Evolutionary conservation across 2,113 vertebrate genomes (phyloP), one percentile per base, ranked within the genome.

Genomic region (Litocranius walleri): DNA sequence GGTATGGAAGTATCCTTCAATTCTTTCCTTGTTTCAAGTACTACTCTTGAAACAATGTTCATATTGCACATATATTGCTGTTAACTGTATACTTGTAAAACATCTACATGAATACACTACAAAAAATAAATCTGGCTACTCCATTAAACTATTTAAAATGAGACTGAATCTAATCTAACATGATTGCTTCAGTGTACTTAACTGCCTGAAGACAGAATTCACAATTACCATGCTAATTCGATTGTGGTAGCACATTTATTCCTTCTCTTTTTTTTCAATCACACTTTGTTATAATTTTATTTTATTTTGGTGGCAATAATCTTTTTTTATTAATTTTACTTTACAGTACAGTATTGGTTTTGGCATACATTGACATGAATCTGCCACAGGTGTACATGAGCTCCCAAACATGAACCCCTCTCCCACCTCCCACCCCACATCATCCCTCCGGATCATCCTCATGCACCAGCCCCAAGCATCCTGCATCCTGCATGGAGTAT

Each of bases 21-120:
- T 45, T 82, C 83, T 88, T 86, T 54, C 17, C 88, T 59, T 91
- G 27, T 92, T 95, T 89, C 48, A 93, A 97, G 43, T 19, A 45
- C 21, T 89, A 94, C 80, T 61, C n/a, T 54, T 82, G 43, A 93
- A 87, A 95, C 16, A 50, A 33, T 74, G 14, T n/a, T 90, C 90
- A 84, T 94, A 71, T 25, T 67, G 43, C 43, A 89, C 45, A 77
- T 29, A 89, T 64, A 84, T 10, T 93, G 36, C 56, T 90, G 29
- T 93, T 90, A 52, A 52, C 48, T 87, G 40, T 62, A 43, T 62
- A 94, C 10, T 80, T 94, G 3, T 54, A 92, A 92, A 97, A 94
- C 80, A 94, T 36, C 43, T 82, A 81, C 11, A 88, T 59, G 33
- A 91, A 88, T 83, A 90, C 16, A 11, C 52, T 57, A 95, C 45